Evolutionary conservation across 2,888 invertebrate species (phyloP), one percentile per base, ranked within the genome.

Genomic region (Alloplasta piceator): DNA sequence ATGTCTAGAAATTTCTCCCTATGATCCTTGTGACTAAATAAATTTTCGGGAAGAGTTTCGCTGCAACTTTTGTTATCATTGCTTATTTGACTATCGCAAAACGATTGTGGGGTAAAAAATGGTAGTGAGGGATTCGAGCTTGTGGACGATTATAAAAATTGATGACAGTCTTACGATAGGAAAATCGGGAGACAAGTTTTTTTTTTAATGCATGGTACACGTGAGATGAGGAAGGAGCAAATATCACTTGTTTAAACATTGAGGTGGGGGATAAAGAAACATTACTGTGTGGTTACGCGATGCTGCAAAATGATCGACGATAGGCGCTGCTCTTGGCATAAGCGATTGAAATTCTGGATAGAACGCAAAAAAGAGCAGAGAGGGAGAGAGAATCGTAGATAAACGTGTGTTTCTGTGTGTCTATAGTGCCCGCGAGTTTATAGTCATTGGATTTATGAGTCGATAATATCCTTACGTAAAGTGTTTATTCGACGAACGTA

Each of bases 381-480:
- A 64, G 26, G 26, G 1, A 26, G 26, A 26, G 26, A 26, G 26
- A 68, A 48, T 50, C 50, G 48, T 36, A 14, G 43, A 39, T 16
- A 55, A 16, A 72, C 61, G 61, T 46, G 50, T 60, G 41, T 61
- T 2, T 61, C 63, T 75, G 10, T 60, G 41, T 39, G 26, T 58
- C 36, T n/a, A 39, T 46, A 14, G 60, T 66, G 46, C 60, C 50
- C 60, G 43, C 64, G 83, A 82, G 87, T 83, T 86, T 86, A 68
- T 78, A 58, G 78, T 72, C 82, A 88, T 82, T 85, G 87, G 90
- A 90, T 90, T 91, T 90, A 91, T 90, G 88, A 87, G 86, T 86
- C 87, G 90, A 90, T 90, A 88, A 88, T 88, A 88, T 87, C 87
- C 87, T 91, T 90, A 89, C 87, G 88, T 89, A 90, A 91, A 90